Evolutionary conservation across 2,888 invertebrate genomes (phyloP).

Genomic region (Meiosimyza decipiens): DNA sequence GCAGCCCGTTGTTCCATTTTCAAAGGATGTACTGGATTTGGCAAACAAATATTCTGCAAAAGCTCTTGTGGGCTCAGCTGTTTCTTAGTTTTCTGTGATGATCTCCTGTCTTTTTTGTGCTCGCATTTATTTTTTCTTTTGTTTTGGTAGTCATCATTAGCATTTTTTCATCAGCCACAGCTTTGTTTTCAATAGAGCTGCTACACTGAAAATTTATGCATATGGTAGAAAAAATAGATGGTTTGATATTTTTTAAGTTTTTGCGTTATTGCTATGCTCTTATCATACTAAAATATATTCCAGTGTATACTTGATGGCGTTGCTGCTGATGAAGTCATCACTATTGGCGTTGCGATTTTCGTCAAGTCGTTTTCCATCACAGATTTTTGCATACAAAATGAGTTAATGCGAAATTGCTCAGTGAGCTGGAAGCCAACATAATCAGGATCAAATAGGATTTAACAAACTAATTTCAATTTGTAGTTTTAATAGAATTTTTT

Average conservation of each 20-base stretch:
- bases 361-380: conserved; percentile 21
- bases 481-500: conserved; percentile 13
- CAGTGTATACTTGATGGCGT: background rate
- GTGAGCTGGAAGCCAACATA: conserved; percentile 24
- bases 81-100: conserved; percentile 6
- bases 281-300: background rate
- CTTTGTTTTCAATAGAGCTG: background rate
- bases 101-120: background rate
- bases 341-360: background rate
- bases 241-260: background rate
- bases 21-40: background rate
- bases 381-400: conserved; percentile 33
- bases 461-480: conserved; percentile 30
- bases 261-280: background rate
- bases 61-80: conserved; percentile 23
- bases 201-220: background rate
- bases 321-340: background rate
- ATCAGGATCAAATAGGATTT: conserved; percentile 34
- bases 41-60: background rate
- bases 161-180: background rate
- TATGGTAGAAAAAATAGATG: background rate
- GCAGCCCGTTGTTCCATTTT: conserved; percentile 3
- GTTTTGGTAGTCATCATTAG: background rate
- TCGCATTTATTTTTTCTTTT: background rate
- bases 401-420: conserved; percentile 23